Evolutionary conservation across 37 sponge, comb jelly and placozoan species (phyloP), one percentile per base, ranked within the genome.

Genomic region (Aplysina aerophoba): DNA sequence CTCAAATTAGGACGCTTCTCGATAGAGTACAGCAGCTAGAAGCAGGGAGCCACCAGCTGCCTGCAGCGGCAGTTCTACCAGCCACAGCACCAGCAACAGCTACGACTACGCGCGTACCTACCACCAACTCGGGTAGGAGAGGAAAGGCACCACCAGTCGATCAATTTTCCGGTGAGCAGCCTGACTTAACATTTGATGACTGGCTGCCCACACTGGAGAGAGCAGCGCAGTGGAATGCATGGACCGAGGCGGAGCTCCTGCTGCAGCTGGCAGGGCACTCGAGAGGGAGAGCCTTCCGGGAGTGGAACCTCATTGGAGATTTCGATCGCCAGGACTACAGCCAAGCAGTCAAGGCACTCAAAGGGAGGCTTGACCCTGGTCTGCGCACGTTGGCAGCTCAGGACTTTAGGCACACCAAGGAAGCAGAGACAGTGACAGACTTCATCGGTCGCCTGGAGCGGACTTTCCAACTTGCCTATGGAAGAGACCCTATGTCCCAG

Each of bases 251-350:
- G 50, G 74, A 88, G 83, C 25, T 27, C 8, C 83, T 82, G 22
- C 60, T 88, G 34, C 83, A 88, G 61, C 73, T 88, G 55, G 88
- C 83, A 37, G 88, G 88, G 12, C 88, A 88, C 50, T 62, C 82
- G 44, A 1, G 68, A 56, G 83, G 83, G 40, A 63, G 64, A 73
- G 88, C 88, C 20, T 38, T 68, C 15, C 73, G 71, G 36, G 87
- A 86, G 81, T 86, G 87, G 87, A 77, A 74, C 35, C 81, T 86
- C 0, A 27, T 86, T 21, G 67, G 25, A 20, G 72, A 71, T 27
- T 38, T 13, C 15, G 88, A 87, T 53, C 69, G 33, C 25, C 39
- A 55, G 16, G 69, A 58, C 33, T 80, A 64, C 31, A 27, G 19
- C 19, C 15, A 28, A 25, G 81, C 87, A 27, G 15, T 66, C 12